Evolutionary conservation across 1,140 invertebrate genomes (phyloP).

Genomic region (Penaeus japonicus): DNA sequence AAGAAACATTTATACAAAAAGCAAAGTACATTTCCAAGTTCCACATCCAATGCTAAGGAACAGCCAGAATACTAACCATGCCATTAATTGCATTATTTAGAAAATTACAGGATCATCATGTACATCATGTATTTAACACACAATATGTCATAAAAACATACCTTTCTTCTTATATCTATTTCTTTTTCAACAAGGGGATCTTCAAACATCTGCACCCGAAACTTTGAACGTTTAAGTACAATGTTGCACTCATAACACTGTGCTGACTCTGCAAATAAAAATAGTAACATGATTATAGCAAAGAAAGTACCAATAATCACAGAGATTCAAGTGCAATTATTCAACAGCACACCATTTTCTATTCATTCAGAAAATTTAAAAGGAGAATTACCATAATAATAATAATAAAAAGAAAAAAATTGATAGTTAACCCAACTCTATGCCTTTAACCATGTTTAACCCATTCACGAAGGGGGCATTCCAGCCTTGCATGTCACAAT

Average conservation of each 20-base stretch:
- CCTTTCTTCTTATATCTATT: slow-evolving; percentile 86
- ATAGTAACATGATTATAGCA: background rate
- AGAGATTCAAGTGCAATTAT: background rate
- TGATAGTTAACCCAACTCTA: background rate
- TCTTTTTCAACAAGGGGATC: slow-evolving; percentile 97
- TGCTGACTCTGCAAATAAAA: slow-evolving; percentile 76
- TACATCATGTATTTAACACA: too few species aligned
- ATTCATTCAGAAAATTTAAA: too few species aligned
- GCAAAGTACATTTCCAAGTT: background rate
- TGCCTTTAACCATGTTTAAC: too few species aligned
- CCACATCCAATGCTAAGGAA: slow-evolving; percentile 72
- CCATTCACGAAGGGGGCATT: background rate
- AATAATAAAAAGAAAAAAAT: background rate
- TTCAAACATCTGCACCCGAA: slow-evolving; percentile 94
- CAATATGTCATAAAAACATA: too few species aligned
- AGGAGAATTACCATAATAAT: background rate
- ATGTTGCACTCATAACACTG: slow-evolving; percentile 91
- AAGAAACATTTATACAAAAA: background rate
- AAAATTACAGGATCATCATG: too few species aligned
- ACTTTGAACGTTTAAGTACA: slow-evolving; percentile 85
- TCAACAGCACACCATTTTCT: background rate
- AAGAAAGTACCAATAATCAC: background rate
- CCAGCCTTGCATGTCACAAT: background rate
- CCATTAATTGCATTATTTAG: too few species aligned
- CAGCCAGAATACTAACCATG: too few species aligned